A percentile compares a stretch with the other conserved stretches of the same genome.
phyloP scores from a whole-genome alignment of 2,113 vertebrate genomes.

The Bubo scandiacus region DNA sequence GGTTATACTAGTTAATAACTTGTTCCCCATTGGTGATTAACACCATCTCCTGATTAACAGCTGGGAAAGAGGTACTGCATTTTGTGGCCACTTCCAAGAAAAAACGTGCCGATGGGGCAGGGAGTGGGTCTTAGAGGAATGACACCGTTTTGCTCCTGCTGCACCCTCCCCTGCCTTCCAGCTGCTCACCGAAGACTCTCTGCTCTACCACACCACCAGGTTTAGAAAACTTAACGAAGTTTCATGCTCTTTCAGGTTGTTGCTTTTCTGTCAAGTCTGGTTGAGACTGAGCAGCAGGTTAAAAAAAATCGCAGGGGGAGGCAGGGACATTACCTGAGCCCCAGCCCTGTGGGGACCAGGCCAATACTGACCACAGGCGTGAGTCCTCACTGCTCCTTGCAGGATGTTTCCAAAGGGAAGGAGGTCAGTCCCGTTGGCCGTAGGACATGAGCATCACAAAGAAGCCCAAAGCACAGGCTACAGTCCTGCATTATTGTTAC shows the following conservation, averaged over 20 bases:
- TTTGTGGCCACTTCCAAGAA: neutral
- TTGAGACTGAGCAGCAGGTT: neutral
- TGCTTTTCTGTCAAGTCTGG: neutral
- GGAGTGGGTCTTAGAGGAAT: neutral
- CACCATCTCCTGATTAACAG: neutral
- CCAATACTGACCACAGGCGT: neutral
- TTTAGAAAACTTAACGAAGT: neutral
- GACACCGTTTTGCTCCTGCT: neutral
- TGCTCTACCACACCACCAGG: neutral
- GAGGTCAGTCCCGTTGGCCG: rapidly evolving
- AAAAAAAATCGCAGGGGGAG: neutral
- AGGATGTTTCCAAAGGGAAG: neutral
- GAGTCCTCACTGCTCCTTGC: neutral
- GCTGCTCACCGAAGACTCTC: neutral
- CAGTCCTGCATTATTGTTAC: neutral
- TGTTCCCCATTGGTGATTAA: neutral
- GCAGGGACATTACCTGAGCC: neutral
- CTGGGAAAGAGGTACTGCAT: neutral
- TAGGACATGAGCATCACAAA: neutral
- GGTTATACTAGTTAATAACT: neutral
- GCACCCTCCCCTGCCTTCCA: neutral
- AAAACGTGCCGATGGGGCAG: neutral
- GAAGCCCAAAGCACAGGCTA: neutral
- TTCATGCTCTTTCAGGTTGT: neutral
- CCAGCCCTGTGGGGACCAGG: neutral